Percentiles rank a stretch among this genome's conserved stretches.
Evolutionary conservation across 2,888 invertebrate genomes (phyloP).

Genomic region (Frankliniella fusca): DNA sequence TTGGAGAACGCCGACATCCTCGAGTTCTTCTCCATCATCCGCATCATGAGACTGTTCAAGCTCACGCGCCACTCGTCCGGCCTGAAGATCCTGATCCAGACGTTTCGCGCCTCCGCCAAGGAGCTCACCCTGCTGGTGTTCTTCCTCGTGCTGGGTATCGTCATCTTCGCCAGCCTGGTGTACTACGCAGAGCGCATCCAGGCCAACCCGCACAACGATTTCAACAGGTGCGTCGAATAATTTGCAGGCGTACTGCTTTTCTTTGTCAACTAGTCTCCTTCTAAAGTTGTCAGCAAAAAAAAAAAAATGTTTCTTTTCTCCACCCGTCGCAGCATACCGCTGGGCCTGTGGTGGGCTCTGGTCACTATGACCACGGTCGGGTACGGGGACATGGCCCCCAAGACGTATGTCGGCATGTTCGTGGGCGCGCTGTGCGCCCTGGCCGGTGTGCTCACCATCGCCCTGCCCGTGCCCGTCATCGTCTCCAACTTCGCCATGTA

Average conservation of each 20-base stretch:
- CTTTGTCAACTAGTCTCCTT: too few species aligned
- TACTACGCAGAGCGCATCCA: constrained; percentile 97
- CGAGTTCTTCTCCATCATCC: constrained; percentile 95
- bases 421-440: constrained; percentile 96
- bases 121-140: constrained; percentile 94
- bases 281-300: too few species aligned
- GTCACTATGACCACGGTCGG: constrained; percentile 99
- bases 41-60: constrained; percentile 96
- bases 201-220: constrained; percentile 92
- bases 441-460: constrained; percentile 97
- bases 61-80: constrained; percentile 95
- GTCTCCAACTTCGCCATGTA: constrained; percentile 99
- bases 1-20: constrained; percentile 92
- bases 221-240: constrained; percentile 55
- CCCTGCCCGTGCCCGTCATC: constrained; percentile 97
- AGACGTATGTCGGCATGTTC: constrained; percentile 98
- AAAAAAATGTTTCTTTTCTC: too few species aligned
- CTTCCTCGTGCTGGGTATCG: constrained; percentile 95
- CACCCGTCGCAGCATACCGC: constrained; percentile 75
- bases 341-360: constrained; percentile 98
- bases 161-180: constrained; percentile 95
- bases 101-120: constrained; percentile 94
- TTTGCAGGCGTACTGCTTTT: too few species aligned
- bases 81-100: constrained; percentile 96
- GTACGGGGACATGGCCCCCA: constrained; percentile 97